Evolutionary conservation across 2,888 invertebrate species (phyloP), one percentile per base, ranked within the genome.

Genomic region (Protodeltote pygarga): DNA sequence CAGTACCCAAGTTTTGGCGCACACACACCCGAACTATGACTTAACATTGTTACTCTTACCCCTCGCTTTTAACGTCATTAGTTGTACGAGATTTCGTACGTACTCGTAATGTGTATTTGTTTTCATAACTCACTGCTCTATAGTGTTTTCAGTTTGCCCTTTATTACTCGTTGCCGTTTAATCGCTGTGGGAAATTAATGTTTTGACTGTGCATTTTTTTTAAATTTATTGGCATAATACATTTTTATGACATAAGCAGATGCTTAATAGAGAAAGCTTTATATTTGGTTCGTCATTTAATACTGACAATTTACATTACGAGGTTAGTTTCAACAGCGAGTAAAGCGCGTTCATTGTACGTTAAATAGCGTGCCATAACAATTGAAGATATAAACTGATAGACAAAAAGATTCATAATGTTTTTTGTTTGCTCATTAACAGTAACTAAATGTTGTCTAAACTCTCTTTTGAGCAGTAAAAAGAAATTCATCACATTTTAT

Each of bases 21-120:
- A 80, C 86, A 82, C 83, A 87, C 85, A 85, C 81, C 81, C 78
- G 70, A 87, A 89, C 89, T 89, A 89, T 87, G 85, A 82, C 86
- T 88, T 86, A 85, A 89, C 89, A 89, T 76, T 88, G 88, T 89
- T 83, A 84, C 84, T 83, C 77, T 81, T 87, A 88, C 89, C 89
- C 89, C 85, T 89, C 87, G 85, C 88, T 85, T 87, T 85, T 84
- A 85, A 82, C 83, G 82, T 89, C 90, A 91, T 91, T 91, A 91
- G 89, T 83, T 87, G 85, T 82, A 85, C 86, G 84, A 89, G 87
- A 89, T 89, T 87, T 87, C 75, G 79, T 87, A 85, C 80, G 79
- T 78, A 85, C 81, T 85, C 82, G 81, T 87, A 85, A 87, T 87
- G 83, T 82, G 83, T 87, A 85, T 88, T 89, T 90, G 89, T 90